A percentile compares a stretch with the other conserved stretches of the same genome.
These are phyloP conservation scores for Melieria omissa DNA, from an alignment of 2,888 invertebrate species.

Conservation along the genomic window DNA sequence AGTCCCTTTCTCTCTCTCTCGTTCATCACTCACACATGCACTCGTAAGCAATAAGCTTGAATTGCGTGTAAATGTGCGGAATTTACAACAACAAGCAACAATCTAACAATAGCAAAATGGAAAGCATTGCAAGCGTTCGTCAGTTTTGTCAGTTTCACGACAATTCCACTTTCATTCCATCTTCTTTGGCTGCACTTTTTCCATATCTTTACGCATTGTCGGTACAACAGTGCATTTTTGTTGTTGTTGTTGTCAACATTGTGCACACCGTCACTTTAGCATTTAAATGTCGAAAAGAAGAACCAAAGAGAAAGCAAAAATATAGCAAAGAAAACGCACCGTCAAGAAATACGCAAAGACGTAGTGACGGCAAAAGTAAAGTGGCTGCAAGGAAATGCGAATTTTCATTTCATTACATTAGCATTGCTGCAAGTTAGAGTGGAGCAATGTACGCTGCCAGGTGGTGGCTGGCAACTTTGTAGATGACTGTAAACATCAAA, in stretches of 20 bases:
- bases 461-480: too few relatives aligned
- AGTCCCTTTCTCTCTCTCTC: too few relatives aligned
- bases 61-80: too few relatives aligned
- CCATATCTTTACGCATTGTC: not conserved
- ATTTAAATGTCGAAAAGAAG: too few relatives aligned
- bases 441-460: too few relatives aligned
- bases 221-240: not conserved
- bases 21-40: too few relatives aligned
- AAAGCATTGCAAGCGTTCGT: not conserved
- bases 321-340: too few relatives aligned
- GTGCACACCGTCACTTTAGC: too few relatives aligned
- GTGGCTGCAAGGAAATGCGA: constrained; percentile 10
- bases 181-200: not conserved
- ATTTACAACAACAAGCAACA: not conserved
- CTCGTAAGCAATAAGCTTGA: too few relatives aligned
- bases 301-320: too few relatives aligned
- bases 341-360: not conserved
- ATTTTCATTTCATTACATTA: constrained; percentile 30
- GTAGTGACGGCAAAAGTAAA: not conserved
- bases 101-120: not conserved
- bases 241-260: not conserved
- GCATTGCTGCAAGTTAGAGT: constrained; percentile 10
- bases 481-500: too few relatives aligned
- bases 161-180: not conserved
- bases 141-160: constrained; percentile 21